Percentiles rank a stretch among this genome's conserved stretches.
Conservation (phyloP, 2,797 vertebrate species). For the Florisuga fusca region DNA sequence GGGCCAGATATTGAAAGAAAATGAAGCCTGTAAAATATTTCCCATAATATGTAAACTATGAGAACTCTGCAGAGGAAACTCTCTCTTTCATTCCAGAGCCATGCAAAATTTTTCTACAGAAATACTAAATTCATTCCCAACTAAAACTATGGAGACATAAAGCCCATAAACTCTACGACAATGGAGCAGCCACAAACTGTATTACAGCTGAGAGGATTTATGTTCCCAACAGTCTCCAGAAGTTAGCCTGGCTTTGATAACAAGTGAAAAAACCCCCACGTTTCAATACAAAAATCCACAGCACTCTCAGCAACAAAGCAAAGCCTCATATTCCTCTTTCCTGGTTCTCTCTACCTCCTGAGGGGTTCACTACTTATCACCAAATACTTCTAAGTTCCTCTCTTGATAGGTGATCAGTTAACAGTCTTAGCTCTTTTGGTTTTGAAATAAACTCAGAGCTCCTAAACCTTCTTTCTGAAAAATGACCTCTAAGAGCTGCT, state of each 20-base stretch:
- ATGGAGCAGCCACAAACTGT: neutral
- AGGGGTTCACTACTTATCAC: neutral
- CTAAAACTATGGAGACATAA: neutral
- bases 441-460: neutral
- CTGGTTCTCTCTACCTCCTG: neutral
- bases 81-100: neutral
- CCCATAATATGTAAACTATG: neutral
- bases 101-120: neutral
- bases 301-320: neutral
- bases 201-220: neutral
- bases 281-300: neutral
- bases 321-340: neutral
- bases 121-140: neutral
- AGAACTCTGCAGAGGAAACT: neutral
- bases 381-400: neutral
- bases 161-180: neutral
- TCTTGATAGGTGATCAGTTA: neutral
- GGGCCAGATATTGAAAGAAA: constrained; percentile 2
- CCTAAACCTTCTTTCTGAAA: neutral
- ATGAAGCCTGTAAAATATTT: neutral
- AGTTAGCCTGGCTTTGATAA: neutral
- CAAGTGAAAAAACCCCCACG: neutral
- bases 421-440: neutral
- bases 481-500: neutral
- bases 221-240: neutral